Evolutionary conservation across 1,140 invertebrate genomes (phyloP).

Genomic region (Drosophila setifemur): DNA sequence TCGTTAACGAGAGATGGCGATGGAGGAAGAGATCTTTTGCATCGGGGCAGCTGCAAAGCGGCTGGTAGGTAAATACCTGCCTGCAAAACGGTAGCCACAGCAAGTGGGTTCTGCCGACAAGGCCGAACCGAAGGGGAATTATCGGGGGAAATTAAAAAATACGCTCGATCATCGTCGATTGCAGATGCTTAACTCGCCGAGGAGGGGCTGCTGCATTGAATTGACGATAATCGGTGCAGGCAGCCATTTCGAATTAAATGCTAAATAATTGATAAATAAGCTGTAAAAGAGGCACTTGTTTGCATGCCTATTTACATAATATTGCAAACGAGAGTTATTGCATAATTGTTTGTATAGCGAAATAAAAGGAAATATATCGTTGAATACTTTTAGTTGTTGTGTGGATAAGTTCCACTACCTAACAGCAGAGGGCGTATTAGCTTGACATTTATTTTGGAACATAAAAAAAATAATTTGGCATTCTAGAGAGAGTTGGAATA

Average conservation of each 20-base stretch:
- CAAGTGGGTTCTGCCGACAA: constrained; percentile 26
- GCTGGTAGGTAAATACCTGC: constrained; percentile 67
- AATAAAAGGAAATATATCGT: too few species aligned
- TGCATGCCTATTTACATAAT: neutral
- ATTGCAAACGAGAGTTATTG: neutral
- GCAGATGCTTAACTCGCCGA: constrained; percentile 15
- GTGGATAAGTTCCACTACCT: too few species aligned
- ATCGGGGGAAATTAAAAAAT: constrained; percentile 16
- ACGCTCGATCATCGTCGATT: constrained; percentile 52
- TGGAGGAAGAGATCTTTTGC: neutral
- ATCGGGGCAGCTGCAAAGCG: constrained; percentile 43
- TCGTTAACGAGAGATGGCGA: constrained; percentile 63
- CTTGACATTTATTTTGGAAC: too few species aligned
- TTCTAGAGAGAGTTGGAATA: too few species aligned
- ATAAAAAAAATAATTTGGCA: too few species aligned
- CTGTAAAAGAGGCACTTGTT: neutral
- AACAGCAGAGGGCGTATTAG: too few species aligned
- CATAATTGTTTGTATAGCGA: neutral
- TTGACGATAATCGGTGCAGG: constrained; percentile 15
- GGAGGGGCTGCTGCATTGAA: neutral
- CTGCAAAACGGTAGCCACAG: constrained; percentile 64
- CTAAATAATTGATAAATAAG: constrained; percentile 9
- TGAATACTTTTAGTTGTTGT: too few species aligned
- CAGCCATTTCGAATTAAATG: constrained; percentile 10
- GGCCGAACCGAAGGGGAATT: constrained; percentile 9